Base-by-base conservation (phyloP, 2,113 vertebrate species). In the Amia ocellicauda region DNA sequence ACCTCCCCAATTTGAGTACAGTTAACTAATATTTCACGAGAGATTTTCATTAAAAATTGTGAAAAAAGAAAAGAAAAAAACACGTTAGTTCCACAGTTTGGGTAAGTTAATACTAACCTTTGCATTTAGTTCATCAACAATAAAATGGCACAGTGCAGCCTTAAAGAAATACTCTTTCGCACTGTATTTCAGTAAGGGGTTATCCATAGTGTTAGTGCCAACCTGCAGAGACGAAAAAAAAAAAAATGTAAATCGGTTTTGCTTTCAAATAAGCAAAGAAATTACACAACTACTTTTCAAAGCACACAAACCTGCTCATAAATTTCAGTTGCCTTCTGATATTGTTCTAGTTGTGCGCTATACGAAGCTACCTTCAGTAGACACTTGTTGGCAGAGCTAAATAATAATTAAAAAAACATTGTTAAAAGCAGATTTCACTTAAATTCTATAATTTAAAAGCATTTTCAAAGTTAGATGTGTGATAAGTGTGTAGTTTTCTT, bases 81-180 rank as follows among this genome's bases (percentile, higher is more conserved):
- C n/a, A n/a, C n/a, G n/a, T n/a, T n/a, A n/a, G n/a, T n/a, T n/a
- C n/a, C n/a, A n/a, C n/a, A n/a, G n/a, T n/a, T n/a, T n/a, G n/a
- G n/a, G n/a, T 36, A 36, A 5, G 11, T 36, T 36, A 7, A 19
- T 47, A 51, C 80, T 67, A 50, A 88, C 97, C 93, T 98, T 98
- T 0, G 97, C 96, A 2, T 99, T 99, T 72, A 99, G 86, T 73
- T 98, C 96, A 22, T 99, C 97, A 16, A 99, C 95, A 0, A 98
- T 97, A 78, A 99, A 99, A 75, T 99, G 97, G 66, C 97, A 99
- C 43, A 99, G 89, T 0, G 96, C 88, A 0, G 97, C 97, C 86
- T 99, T 99, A 82, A 99, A 99, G 88, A 99, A 99, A 78, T 98
- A 98, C 69, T 99, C 97, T 71, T 98, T 98, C 16, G 97, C 96